Percentiles rank a stretch among this genome's conserved stretches.
These are phyloP conservation scores for Helarctos malayanus DNA, from an alignment of 2,797 vertebrate genomes.

Conservation along the genomic window DNA sequence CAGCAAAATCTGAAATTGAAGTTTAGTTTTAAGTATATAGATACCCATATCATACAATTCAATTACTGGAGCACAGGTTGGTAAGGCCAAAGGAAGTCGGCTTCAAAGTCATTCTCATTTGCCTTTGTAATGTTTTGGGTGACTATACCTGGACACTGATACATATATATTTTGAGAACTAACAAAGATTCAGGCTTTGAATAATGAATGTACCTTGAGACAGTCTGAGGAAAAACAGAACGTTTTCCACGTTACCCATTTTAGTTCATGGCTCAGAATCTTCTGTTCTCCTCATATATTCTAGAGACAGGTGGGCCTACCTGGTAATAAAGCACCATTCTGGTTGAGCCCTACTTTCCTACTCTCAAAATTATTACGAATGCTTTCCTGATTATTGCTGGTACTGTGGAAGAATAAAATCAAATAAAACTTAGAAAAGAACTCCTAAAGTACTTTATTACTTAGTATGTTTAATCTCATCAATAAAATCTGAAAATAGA, in stretches of 20 bases:
- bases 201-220: not conserved
- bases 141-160: not conserved
- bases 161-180: not conserved
- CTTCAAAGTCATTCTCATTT: conserved; percentile 1
- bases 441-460: conserved; percentile 44
- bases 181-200: conserved; percentile 3
- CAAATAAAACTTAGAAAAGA: conserved; percentile 39
- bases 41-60: not conserved
- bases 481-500: conserved; percentile 69
- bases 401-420: conserved; percentile 18
- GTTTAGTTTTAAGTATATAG: conserved; percentile 37
- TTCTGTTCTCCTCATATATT: not conserved
- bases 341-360: not conserved
- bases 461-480: conserved; percentile 55
- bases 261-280: not conserved
- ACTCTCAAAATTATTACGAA: conserved; percentile 45
- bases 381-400: not conserved
- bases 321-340: not conserved
- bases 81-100: not conserved
- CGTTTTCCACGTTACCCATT: not conserved
- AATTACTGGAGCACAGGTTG: not conserved
- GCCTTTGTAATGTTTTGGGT: not conserved
- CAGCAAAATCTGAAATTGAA: conserved; percentile 47
- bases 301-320: not conserved
- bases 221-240: not conserved